Evolutionary conservation across 2,888 invertebrate species (phyloP).

Genomic region (Agriotes lineatus): DNA sequence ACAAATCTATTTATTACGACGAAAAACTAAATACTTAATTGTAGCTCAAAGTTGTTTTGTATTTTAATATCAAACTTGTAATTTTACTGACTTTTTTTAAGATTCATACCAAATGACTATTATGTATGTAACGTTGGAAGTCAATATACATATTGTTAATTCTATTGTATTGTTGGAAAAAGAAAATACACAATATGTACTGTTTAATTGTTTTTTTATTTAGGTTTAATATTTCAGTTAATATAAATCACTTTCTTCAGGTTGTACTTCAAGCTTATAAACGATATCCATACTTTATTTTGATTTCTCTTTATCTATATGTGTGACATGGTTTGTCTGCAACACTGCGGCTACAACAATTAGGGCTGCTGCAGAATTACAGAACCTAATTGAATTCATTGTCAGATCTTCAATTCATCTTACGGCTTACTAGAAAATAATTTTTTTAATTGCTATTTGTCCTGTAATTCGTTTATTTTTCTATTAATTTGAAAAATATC

Average conservation of each 20-base stretch:
- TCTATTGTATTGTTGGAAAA: constrained; percentile 14
- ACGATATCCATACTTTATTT: no score
- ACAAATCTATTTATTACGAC: not conserved
- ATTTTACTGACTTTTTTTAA: constrained; percentile 2
- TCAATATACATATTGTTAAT: constrained; percentile 19
- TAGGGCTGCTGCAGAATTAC: no score
- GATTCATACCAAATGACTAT: constrained; percentile 15
- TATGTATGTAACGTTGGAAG: constrained; percentile 10
- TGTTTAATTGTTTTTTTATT: no score
- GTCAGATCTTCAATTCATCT: not conserved
- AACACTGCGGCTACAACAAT: no score
- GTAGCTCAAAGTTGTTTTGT: constrained; percentile 20
- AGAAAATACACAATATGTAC: not conserved
- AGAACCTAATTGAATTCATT: no score
- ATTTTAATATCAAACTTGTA: constrained; percentile 11
- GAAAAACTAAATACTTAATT: constrained; percentile 1
- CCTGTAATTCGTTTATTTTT: no score
- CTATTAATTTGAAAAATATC: no score
- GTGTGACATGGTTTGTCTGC: not conserved
- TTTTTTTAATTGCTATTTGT: not conserved
- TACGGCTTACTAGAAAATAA: not conserved
- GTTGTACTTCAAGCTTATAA: no score
- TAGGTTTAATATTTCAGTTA: no score
- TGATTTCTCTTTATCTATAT: no score
- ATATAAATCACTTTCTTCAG: no score